Conservation (phyloP, 2,797 vertebrate species). For the Ctenosaura bakeri region DNA sequence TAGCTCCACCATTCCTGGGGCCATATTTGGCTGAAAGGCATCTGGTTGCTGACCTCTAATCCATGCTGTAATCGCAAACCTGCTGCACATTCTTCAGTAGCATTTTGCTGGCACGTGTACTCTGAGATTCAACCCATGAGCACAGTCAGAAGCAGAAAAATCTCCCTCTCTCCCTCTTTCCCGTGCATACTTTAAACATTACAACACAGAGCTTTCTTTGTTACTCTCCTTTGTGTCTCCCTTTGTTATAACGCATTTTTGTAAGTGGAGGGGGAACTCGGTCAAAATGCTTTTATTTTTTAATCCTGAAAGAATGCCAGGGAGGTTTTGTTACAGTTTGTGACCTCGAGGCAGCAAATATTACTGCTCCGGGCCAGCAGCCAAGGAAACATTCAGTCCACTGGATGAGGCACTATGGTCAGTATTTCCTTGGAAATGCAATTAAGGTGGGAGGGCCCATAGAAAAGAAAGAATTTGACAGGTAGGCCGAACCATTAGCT, state of each 20-base stretch:
- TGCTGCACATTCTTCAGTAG: not conserved
- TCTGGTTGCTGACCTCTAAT: not conserved
- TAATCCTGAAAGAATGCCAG: slow-evolving; percentile 11
- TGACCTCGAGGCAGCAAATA: slow-evolving; percentile 31
- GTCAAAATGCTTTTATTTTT: slow-evolving; percentile 25
- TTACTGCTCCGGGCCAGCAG: not conserved
- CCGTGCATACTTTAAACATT: not conserved
- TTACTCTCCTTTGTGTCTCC: not conserved
- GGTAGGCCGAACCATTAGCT: not conserved
- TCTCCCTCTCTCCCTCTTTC: not conserved
- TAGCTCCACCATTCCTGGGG: not conserved
- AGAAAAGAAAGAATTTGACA: not conserved
- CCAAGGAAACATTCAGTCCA: slow-evolving; percentile 1
- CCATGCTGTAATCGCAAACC: not conserved
- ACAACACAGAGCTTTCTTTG: not conserved
- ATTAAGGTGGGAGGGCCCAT: not conserved
- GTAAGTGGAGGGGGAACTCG: slow-evolving; percentile 1
- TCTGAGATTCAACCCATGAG: not conserved
- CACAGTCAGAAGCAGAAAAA: not conserved
- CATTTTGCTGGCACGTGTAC: not conserved
- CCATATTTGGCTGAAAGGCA: not conserved
- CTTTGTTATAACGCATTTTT: slow-evolving; percentile 14
- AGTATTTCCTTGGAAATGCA: not conserved
- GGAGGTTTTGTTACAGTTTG: slow-evolving; percentile 1
- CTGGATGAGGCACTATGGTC: not conserved